Evolutionary conservation across 2,888 invertebrate genomes (phyloP).

Genomic region (Chloromyia formosa): DNA sequence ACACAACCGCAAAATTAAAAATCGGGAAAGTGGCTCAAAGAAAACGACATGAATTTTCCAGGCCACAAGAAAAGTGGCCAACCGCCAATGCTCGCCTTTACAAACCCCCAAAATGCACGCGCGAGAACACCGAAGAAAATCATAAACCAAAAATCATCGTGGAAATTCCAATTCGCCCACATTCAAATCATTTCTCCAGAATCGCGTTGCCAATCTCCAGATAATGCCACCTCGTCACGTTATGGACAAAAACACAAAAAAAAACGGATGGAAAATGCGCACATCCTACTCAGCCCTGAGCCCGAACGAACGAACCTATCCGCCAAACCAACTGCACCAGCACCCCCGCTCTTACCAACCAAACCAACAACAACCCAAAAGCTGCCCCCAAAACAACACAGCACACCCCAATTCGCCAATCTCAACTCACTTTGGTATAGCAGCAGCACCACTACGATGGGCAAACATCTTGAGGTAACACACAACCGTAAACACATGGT

Average conservation of each 20-base stretch:
- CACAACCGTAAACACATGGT: constrained; percentile 47
- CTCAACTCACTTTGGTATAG: no score
- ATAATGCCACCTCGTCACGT: neutral
- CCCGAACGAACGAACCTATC: constrained; percentile 3
- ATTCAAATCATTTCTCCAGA: constrained; percentile 20
- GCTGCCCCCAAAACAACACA: no score
- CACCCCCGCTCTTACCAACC: no score
- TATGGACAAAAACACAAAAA: constrained; percentile 20
- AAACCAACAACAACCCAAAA: no score
- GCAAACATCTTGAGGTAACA: constrained; percentile 47
- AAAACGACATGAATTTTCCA: constrained; percentile 50
- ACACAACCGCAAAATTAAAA: constrained; percentile 49
- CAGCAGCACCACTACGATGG: constrained; percentile 4
- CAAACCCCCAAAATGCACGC: constrained; percentile 5
- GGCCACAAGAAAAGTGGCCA: constrained; percentile 50
- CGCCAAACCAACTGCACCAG: constrained; percentile 1
- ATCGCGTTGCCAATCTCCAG: constrained; percentile 22
- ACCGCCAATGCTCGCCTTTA: constrained; percentile 39
- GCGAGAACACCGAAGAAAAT: neutral
- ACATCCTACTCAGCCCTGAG: neutral
- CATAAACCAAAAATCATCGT: constrained; percentile 6
- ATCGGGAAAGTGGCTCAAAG: constrained; percentile 17
- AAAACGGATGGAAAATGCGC: constrained; percentile 35
- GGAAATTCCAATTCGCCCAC: constrained; percentile 26
- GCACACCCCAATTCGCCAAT: no score